Evolutionary conservation across 2,888 invertebrate species (phyloP), one percentile per base, ranked within the genome.

Genomic region (Adelphocoris suturalis): DNA sequence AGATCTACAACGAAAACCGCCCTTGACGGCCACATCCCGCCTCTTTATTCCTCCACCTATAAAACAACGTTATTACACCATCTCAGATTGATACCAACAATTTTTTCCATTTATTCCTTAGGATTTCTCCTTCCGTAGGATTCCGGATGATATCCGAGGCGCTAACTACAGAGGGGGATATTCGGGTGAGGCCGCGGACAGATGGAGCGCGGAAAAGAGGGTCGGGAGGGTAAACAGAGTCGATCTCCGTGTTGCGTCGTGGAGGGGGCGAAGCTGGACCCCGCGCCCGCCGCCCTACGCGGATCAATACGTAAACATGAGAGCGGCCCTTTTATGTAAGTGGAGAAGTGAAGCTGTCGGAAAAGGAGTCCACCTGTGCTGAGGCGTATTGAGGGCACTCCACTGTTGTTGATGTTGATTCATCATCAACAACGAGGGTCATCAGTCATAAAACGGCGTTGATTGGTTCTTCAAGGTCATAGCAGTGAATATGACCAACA

Each of bases 301-400:
- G 86, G 86, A 86, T 86, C 86, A 86, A 86, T 86, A 86, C 86
- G 86, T 86, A 86, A 86, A 86, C 86, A 86, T 86, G 86, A 86
- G 86, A 82, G 52, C 86, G 86, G 47, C 86, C 61, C 86, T 86
- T 86, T 86, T 86, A 75, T 86, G 68, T 86, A 86, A 86, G 86
- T 86, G 85, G 82, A 82, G 82, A 85, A 84, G 84, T 55, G 85
- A 85, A 61, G 28, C 85, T 61, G 85, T 37, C 61, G 57, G 68
- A 23, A 23, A 23, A 61, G n/a, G 19, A 61, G 61, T 52, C 52
- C 52, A 52, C 52, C 52, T 52, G 52, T 52, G 12, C 16, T 48
- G 48, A 11, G 48, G 48, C 7, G 13, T 48, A 48, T 11, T 48
- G 13, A 48, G 48, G 48, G 48, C 48, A 48, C 48, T 48, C n/a